Conservation (phyloP, 2,797 vertebrate species). For the Crenuchus spilurus region DNA sequence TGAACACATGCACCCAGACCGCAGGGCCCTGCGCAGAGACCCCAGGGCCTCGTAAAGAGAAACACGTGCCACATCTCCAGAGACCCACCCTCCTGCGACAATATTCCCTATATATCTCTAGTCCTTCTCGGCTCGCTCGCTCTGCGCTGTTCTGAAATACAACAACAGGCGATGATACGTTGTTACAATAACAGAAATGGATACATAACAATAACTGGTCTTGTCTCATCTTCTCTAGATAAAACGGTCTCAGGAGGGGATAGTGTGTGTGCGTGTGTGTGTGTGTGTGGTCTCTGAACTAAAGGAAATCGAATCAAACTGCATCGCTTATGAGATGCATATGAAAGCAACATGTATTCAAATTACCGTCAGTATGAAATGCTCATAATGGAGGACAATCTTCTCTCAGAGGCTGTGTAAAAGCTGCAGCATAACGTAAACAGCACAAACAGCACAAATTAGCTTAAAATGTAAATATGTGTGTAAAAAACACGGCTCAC, state of each 20-base stretch:
- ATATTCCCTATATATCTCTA: slow-evolving; percentile 37
- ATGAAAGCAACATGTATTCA: slow-evolving; percentile 51
- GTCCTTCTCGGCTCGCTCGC: slow-evolving; percentile 57
- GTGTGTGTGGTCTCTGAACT: slow-evolving; percentile 41
- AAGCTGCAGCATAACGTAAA: slow-evolving; percentile 22
- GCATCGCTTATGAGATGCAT: slow-evolving; percentile 52
- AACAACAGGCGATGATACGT: slow-evolving; percentile 37
- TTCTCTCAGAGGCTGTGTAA: slow-evolving; percentile 35
- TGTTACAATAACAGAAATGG: slow-evolving; percentile 62
- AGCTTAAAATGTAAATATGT: slow-evolving; percentile 2
- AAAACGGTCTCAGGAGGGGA: slow-evolving; percentile 45
- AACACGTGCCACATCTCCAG: slow-evolving; percentile 13
- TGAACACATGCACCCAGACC: slow-evolving; percentile 9
- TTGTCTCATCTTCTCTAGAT: slow-evolving; percentile 46
- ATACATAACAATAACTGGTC: slow-evolving; percentile 59
- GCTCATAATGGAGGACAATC: slow-evolving; percentile 42
- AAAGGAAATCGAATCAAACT: slow-evolving; percentile 56
- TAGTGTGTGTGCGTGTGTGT: slow-evolving; percentile 4
- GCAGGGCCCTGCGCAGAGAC: not conserved
- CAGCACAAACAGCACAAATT: slow-evolving; percentile 36
- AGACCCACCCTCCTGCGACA: slow-evolving; percentile 13
- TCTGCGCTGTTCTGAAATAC: slow-evolving; percentile 43
- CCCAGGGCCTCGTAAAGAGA: slow-evolving; percentile 51
- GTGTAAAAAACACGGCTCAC: slow-evolving; percentile 21
- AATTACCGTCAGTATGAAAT: slow-evolving; percentile 50